Evolutionary conservation across 1,140 invertebrate species (phyloP).

Genomic region (Drosophila repleta): DNA sequence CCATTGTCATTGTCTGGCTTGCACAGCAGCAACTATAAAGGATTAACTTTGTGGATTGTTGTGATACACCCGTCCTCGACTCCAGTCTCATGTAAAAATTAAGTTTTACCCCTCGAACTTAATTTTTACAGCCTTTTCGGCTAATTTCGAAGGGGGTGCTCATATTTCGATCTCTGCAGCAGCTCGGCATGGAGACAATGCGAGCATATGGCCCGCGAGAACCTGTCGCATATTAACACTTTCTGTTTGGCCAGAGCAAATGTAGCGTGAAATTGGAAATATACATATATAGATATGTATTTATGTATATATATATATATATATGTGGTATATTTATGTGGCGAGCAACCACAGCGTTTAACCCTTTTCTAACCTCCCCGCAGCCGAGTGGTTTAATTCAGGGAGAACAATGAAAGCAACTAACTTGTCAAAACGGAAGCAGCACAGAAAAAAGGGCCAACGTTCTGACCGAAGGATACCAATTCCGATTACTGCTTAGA

Average conservation of each 20-base stretch:
- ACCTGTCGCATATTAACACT: conserved; percentile 75
- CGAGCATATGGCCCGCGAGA: conserved; percentile 55
- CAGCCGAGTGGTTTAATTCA: conserved; percentile 60
- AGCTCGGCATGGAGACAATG: conserved; percentile 25
- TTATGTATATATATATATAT: not conserved
- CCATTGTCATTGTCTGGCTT: conserved; percentile 43
- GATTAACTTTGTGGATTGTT: conserved; percentile 70
- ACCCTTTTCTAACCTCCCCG: conserved; percentile 52
- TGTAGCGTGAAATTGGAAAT: conserved; percentile 78
- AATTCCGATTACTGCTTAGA: conserved; percentile 28
- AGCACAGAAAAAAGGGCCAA: conserved; percentile 19
- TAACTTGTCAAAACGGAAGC: conserved; percentile 59
- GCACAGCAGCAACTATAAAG: conserved; percentile 30
- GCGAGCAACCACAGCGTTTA: conserved; percentile 57
- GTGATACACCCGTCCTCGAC: conserved; percentile 27
- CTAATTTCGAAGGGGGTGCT: conserved; percentile 52
- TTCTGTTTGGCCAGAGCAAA: conserved; percentile 53
- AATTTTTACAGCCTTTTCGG: conserved; percentile 58
- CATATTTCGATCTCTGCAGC: not conserved
- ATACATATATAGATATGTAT: conserved; percentile 30
- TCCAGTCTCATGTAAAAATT: conserved; percentile 53
- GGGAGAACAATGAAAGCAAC: conserved; percentile 63
- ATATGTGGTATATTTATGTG: conserved; percentile 25
- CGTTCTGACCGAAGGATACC: conserved; percentile 21
- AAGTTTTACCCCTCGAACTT: conserved; percentile 54